Percentiles rank a stretch among this genome's conserved stretches.
phyloP scores from a whole-genome alignment of 1,140 invertebrate species.

The Druon quercuslanigerum region DNA sequence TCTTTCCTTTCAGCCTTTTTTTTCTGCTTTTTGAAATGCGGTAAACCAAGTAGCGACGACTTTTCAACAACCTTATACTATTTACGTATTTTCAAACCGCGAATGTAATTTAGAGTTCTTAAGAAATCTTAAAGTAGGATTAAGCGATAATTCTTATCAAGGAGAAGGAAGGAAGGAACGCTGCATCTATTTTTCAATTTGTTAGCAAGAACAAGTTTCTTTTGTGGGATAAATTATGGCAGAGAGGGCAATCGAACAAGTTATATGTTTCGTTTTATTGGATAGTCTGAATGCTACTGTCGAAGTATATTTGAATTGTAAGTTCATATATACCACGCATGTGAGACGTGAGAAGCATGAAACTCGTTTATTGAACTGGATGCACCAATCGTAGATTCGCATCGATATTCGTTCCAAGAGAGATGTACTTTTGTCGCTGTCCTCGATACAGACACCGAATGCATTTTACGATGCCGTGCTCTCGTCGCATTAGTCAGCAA shows the following conservation, averaged over 20 bases:
- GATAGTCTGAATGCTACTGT: constrained; percentile 23
- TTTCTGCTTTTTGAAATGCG: constrained; percentile 24
- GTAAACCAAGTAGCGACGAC: constrained; percentile 7
- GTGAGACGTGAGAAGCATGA: constrained; percentile 7
- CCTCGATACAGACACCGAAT: constrained; percentile 47
- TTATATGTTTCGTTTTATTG: constrained; percentile 13
- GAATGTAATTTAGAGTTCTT: too few species aligned
- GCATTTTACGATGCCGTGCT: constrained; percentile 56
- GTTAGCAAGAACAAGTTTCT: constrained; percentile 17
- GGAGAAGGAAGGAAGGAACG: neutral
- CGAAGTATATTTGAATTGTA: constrained; percentile 24
- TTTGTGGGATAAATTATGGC: constrained; percentile 28
- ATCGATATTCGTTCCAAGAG: constrained; percentile 13
- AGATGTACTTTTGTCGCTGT: constrained; percentile 22
- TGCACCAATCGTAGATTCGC: constrained; percentile 9
- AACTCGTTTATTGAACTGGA: constrained; percentile 31
- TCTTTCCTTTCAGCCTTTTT: constrained; percentile 33
- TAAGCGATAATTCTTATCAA: constrained; percentile 24
- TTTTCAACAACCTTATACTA: neutral
- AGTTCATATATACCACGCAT: neutral
- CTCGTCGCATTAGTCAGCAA: constrained; percentile 53
- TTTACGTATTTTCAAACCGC: too few species aligned
- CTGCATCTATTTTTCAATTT: constrained; percentile 18
- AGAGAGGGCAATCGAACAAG: constrained; percentile 16
- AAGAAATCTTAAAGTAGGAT: neutral